Percentiles rank a stretch among this genome's conserved stretches.
Evolutionary conservation across 2,888 invertebrate genomes (phyloP).

Genomic region (Melipona beecheii): DNA sequence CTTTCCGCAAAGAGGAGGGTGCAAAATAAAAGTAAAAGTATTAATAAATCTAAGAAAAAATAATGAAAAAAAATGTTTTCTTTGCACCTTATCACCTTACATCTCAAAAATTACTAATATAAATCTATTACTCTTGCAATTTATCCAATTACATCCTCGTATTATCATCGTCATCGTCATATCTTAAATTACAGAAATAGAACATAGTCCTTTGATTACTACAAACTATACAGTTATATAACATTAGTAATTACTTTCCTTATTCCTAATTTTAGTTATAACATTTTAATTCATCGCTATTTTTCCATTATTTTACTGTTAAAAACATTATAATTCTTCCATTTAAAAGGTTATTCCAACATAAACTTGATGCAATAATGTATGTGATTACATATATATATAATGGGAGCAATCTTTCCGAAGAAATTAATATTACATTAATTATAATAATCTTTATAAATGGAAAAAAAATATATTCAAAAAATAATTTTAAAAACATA

Average conservation of each 20-base stretch:
- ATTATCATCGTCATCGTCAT: slow-evolving; percentile 55
- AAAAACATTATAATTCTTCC: slow-evolving; percentile 11
- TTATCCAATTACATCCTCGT: slow-evolving; percentile 53
- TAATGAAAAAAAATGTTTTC: slow-evolving; percentile 41
- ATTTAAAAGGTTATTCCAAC: slow-evolving; percentile 12
- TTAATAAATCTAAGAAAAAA: slow-evolving; percentile 52
- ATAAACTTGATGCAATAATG: slow-evolving; percentile 25
- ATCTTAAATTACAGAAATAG: slow-evolving; percentile 44
- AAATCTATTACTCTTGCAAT: slow-evolving; percentile 74
- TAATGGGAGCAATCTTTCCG: slow-evolving; percentile 26
- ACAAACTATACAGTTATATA: slow-evolving; percentile 74
- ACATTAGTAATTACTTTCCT: slow-evolving; percentile 73
- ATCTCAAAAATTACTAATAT: slow-evolving; percentile 68
- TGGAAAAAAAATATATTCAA: slow-evolving; percentile 35
- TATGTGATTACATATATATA: slow-evolving; percentile 25
- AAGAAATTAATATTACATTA: slow-evolving; percentile 26
- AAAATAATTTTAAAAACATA: slow-evolving; percentile 42
- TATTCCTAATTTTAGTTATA: slow-evolving; percentile 64
- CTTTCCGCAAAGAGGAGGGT: slow-evolving; percentile 40
- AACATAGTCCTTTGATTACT: slow-evolving; percentile 54
- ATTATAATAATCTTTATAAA: slow-evolving; percentile 34
- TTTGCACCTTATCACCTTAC: slow-evolving; percentile 61
- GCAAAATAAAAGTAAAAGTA: slow-evolving; percentile 55
- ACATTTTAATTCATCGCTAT: slow-evolving; percentile 46
- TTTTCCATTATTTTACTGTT: slow-evolving; percentile 14